Evolutionary conservation across 1,140 invertebrate species (phyloP), one percentile per base, ranked within the genome.

Genomic region (Cryptotermes secundus): DNA sequence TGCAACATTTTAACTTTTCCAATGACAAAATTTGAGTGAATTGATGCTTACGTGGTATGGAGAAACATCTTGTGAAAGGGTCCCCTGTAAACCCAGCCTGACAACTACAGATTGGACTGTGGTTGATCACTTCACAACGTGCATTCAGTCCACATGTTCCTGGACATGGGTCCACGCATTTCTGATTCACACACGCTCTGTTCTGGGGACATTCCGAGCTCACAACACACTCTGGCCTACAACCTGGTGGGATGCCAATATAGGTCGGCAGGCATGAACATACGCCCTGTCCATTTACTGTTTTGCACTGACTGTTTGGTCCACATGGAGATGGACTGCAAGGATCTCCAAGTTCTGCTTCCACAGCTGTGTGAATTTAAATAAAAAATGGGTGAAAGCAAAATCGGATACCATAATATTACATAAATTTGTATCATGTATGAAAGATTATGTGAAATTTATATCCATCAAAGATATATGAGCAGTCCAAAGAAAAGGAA

Each of bases 321-420:
- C 95, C 95, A 89, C 95, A 96, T 9, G 94, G 94, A 24, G 93
- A 94, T 82, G 94, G 94, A 86, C 91, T 90, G 87, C 94, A 95
- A 59, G 92, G 92, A 87, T 93, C 89, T 59, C 88, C 86, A 1
- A 90, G 90, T 45, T 87, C 87, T 85, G 89, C 86, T 72, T 72
- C 26, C 81, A 87, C 84, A 80, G 89, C 85, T 84, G 85, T 7
- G n/a, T 19, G n/a, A 82, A 16, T 16, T 24, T 38, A 82, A 45
- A 82, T n/a, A 59, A 24, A 84, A 83, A 36, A 72, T n/a, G 31
- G n/a, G 22, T 49, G 42, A 72, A 19, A 65, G 9, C 12, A 83
- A 81, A 34, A 35, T 35, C 16, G 31, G 31, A 3, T 16, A 34
- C 1, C 3, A 22, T n/a, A n/a, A n/a, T n/a, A n/a, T 80, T 7